phyloP scores from a whole-genome alignment of 2,113 vertebrate genomes.

The Protobothrops mucrosquamatus region DNA sequence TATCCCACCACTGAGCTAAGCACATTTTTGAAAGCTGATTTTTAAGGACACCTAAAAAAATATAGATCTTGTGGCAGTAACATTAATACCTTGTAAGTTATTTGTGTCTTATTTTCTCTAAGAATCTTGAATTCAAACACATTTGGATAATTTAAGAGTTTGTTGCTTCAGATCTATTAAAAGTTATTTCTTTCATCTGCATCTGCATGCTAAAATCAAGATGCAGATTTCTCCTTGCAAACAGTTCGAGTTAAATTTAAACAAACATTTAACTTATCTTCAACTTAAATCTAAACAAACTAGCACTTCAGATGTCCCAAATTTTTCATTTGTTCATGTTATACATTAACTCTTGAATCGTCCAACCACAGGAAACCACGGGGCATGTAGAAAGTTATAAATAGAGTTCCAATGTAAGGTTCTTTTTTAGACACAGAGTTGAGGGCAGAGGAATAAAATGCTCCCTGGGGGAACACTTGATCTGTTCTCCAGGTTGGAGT shows the following conservation, averaged over 20 bases:
- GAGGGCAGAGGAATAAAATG: conserved; percentile 45
- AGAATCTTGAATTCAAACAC: no score
- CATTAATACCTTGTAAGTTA: no score
- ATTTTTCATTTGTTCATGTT: conserved; percentile 27
- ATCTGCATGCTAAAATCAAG: not conserved
- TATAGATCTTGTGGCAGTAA: no score
- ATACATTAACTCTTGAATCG: conserved; percentile 51
- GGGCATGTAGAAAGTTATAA: conserved; percentile 64
- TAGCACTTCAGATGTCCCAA: not conserved
- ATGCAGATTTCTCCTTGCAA: not conserved
- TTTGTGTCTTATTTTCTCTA: no score
- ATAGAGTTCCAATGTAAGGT: conserved; percentile 52
- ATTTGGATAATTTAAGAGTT: no score
- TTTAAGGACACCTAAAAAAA: no score
- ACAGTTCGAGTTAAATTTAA: not conserved
- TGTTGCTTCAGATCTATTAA: not conserved
- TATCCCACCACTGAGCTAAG: no score
- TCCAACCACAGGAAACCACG: conserved; percentile 64
- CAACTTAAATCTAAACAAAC: not conserved
- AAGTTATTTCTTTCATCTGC: no score
- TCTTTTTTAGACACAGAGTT: conserved; percentile 46
- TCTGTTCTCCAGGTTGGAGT: conserved; percentile 68
- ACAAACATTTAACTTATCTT: no score
- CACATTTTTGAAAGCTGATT: no score
- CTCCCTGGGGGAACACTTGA: conserved; percentile 62